phyloP scores from a whole-genome alignment of 2,113 vertebrate species.

The Otis tarda region DNA sequence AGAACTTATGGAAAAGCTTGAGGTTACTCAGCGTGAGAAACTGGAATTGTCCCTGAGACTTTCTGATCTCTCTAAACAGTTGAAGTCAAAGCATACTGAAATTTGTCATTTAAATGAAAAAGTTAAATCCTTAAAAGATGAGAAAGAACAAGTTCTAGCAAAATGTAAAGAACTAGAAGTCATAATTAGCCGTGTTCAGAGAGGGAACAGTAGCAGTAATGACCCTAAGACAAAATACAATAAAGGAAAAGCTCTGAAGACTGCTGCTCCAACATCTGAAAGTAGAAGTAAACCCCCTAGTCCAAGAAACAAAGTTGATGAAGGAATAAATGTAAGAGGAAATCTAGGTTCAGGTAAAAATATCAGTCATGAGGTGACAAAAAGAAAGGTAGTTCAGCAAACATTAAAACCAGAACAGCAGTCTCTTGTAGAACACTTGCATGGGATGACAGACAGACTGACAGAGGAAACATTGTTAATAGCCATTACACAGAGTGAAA shows the following conservation, averaged over 20 bases:
- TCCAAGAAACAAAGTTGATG: conserved; percentile 54
- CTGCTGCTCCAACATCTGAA: neutral
- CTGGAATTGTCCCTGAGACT: conserved; percentile 79
- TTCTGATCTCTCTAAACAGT: conserved; percentile 78
- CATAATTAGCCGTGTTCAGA: conserved; percentile 27
- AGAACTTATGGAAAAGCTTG: conserved; percentile 93
- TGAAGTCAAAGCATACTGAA: conserved; percentile 76
- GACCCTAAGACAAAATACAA: neutral
- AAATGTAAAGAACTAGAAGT: conserved; percentile 73
- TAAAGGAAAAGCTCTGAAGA: conserved; percentile 5
- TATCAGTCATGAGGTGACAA: conserved; percentile 25
- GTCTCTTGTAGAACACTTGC: conserved; percentile 23
- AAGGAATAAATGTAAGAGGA: conserved; percentile 62
- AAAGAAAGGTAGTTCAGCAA: conserved; percentile 66
- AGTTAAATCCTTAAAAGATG: conserved; percentile 73
- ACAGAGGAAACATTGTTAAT: conserved; percentile 45
- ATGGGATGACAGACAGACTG: conserved; percentile 47
- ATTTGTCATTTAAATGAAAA: conserved; percentile 77
- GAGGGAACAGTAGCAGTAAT: neutral
- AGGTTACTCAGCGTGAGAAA: conserved; percentile 83
- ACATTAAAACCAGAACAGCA: conserved; percentile 53
- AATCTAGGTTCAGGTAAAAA: conserved; percentile 63
- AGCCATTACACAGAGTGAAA: conserved; percentile 54
- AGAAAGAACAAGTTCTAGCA: conserved; percentile 70
- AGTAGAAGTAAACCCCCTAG: neutral